These are phyloP conservation scores for Eulemur rufifrons DNA, from an alignment of 2,113 vertebrate species.

Conservation along the genomic window DNA sequence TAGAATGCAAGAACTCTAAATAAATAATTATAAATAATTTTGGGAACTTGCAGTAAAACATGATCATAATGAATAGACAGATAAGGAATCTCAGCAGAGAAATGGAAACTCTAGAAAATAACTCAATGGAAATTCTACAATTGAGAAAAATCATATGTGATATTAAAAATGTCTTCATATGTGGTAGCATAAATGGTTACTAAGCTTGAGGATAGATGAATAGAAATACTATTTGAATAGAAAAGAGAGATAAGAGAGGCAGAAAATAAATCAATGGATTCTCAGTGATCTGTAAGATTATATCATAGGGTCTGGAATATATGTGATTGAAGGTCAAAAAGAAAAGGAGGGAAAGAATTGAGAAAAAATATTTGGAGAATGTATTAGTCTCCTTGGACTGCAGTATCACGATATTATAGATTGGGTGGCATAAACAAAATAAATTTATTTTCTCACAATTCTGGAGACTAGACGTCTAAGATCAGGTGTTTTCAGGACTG, in stretches of 20 bases:
- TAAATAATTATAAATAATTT: background rate
- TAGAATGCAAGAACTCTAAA: background rate
- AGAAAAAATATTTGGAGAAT: background rate
- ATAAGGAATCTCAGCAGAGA: background rate
- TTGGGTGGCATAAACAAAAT: background rate
- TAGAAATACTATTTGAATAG: background rate
- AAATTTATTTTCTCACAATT: background rate
- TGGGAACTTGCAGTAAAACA: background rate
- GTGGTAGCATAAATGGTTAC: background rate
- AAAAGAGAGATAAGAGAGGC: background rate
- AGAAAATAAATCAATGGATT: background rate
- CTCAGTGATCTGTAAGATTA: background rate
- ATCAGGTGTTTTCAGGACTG: background rate
- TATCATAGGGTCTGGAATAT: background rate
- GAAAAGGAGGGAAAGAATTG: background rate
- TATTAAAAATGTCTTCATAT: background rate
- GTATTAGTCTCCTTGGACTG: background rate
- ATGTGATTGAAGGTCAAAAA: background rate
- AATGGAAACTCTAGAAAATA: background rate
- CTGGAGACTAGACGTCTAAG: background rate
- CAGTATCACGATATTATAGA: background rate
- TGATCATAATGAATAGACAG: background rate
- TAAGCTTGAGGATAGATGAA: background rate
- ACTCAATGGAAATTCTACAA: background rate
- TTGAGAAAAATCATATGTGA: background rate